Base-by-base conservation (phyloP, 2,797 vertebrate species). In the Sebastes steindachneri region DNA sequence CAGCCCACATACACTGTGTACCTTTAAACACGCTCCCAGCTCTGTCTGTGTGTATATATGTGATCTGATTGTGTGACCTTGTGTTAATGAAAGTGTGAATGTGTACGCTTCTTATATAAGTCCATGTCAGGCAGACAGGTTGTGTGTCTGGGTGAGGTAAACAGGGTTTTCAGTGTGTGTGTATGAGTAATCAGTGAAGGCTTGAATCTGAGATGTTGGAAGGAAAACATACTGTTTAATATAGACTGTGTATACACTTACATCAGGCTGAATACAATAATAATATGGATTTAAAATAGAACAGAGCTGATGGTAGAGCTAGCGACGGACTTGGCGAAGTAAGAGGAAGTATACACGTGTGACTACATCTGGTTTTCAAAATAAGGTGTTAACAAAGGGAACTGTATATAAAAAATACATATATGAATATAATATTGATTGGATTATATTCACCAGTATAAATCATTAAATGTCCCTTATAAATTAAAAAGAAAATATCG, bases 1-100 rank as follows among this genome's bases (percentile, higher is more conserved):
- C 92, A 91, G 84, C 75, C 60, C 28, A 37, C 85, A 37, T 31
- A 3, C 6, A 33, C 28, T 33, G 29, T 33, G 9, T 5, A 54
- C 69, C 65, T 85, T 73, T 31, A 19, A 73, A 9, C 60, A 10
- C 8, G 69, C 74, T 72, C 23, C 60, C 6, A 71, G 71, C 77
- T 9, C 9, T 26, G 25, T 59, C 23, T 66, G 48, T 21, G 64
- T 29, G 23, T 75, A 58, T 0, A 11, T 58, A 11, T 33, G 17
- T 77, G 60, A 66, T 76, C 51, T 51, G 80, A 68, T 14, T 45
- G 23, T 45, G 14, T 82, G 55, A 81, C 72, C 68, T 68, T 57
- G 70, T 55, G 41, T 21, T 65, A 69, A 79, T 26, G 45, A 77
- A 76, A 55, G 28, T 65, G 21, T 70, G 17, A 66, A 53, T 62